Evolutionary conservation across 35 echinoderm and acorn worm species (phyloP), one percentile per base, ranked within the genome.

Genomic region (Apostichopus japonicus): DNA sequence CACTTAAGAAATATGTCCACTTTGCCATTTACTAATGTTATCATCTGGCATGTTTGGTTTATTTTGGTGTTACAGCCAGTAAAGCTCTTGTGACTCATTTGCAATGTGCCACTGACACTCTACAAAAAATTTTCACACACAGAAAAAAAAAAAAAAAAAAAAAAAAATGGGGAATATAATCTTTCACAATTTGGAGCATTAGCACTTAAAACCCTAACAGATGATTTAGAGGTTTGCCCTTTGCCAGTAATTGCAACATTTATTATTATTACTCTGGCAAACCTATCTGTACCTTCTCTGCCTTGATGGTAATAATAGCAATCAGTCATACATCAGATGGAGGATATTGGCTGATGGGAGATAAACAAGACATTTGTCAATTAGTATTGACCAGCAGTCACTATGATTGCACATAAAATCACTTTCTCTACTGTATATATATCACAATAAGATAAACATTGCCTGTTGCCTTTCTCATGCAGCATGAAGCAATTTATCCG

Each of bases 361-460:
- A 83, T 83, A 83, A 83, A 83, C 79, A 83, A 83, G 10, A 55
- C 79, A 83, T 83, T 54, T 53, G 79, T 83, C 79, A 83, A 55
- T 83, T 54, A 83, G 52, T 83, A 44, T 44, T 44, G 79, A 83
- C 79, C 79, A 54, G 79, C 79, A 54, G 79, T 55, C 79, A 83
- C 14, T 83, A 54, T 55, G 44, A 56, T 53, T 83, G 79, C 79
- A 33, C 79, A 10, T 83, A 83, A 53, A 53, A 83, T 83, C 79
- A 7, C 63, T 53, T 6, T 11, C 8, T 4, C 51, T 44, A 44
- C 33, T 44, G 33, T 44, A 0, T 44, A 44, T 83, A 55, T 83
- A 54, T 54, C 33, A 83, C 24, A 83, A 83, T n/a, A 54, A 83
- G 19, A 15, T 83, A 83, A 83, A 83, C 79, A 83, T 83, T 54